phyloP scores from a whole-genome alignment of 2,113 vertebrate genomes.

The Maccullochella peelii region DNA sequence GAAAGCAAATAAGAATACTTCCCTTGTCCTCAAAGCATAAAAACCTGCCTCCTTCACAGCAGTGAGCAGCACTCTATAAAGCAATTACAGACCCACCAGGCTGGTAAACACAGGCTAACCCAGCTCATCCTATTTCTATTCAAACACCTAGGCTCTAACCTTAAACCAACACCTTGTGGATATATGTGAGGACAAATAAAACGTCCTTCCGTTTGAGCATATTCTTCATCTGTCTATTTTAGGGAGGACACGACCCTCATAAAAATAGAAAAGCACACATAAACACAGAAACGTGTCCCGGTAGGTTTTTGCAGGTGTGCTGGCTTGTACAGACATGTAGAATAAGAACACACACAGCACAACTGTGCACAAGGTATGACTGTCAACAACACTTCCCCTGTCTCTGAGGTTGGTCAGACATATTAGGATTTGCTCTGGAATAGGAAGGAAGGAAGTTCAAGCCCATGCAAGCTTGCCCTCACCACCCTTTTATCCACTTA shows the following conservation, averaged over 20 bases:
- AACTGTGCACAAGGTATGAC: neutral
- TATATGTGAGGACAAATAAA: neutral
- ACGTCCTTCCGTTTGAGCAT: neutral
- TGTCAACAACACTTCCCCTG: neutral
- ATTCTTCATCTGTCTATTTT: neutral
- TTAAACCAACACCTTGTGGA: neutral
- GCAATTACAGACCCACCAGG: neutral
- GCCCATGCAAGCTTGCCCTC: conserved; percentile 1
- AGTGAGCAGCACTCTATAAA: neutral
- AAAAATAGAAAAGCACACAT: neutral
- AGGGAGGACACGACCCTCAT: neutral
- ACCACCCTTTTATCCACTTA: conserved; percentile 6
- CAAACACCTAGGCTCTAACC: neutral
- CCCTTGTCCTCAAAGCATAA: neutral
- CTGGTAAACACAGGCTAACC: neutral
- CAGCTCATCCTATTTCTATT: conserved; percentile 9
- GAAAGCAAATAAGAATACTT: neutral
- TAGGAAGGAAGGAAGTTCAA: conserved; percentile 8
- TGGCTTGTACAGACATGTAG: neutral
- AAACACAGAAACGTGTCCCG: neutral
- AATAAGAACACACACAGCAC: neutral
- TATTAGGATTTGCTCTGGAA: neutral
- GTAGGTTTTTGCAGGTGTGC: neutral
- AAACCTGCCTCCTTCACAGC: neutral
- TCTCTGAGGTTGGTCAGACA: neutral